phyloP scores from a whole-genome alignment of 2,113 vertebrate species.

The Notarius lentiginosus region DNA sequence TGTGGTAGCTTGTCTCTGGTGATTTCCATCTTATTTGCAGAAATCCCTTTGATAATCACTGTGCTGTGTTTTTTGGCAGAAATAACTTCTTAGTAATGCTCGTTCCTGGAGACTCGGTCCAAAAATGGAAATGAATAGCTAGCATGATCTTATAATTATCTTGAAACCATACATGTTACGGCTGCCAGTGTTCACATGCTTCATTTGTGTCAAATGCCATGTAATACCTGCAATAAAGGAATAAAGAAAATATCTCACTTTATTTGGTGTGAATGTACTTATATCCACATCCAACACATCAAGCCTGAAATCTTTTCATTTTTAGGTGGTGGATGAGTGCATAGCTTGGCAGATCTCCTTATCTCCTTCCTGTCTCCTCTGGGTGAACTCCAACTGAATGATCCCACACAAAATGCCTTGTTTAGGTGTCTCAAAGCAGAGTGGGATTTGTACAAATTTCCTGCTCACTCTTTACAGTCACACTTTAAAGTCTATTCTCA shows the following conservation, averaged over 20 bases:
- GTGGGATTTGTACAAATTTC: constrained; percentile 3
- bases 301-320: not conserved
- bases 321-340: not conserved
- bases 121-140: not conserved
- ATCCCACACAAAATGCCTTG: constrained; percentile 30
- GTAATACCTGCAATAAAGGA: not conserved
- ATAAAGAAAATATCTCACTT: not conserved
- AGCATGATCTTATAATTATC: not conserved
- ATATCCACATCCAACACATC: not conserved
- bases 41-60: not conserved
- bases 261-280: not conserved
- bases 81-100: not conserved
- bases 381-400: constrained; percentile 14
- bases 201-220: not conserved
- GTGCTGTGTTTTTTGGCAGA: not conserved
- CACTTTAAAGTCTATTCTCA: not conserved
- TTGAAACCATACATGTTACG: not conserved
- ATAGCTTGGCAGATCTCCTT: constrained; percentile 24
- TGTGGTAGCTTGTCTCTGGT: not conserved
- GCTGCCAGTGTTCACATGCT: not conserved
- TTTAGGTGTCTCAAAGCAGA: constrained; percentile 3
- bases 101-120: not conserved
- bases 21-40: not conserved
- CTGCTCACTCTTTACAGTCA: not conserved
- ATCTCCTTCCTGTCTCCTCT: constrained; percentile 19